Percentiles rank a stretch among this genome's conserved stretches.
Evolutionary conservation across 2,888 invertebrate genomes (phyloP).

Genomic region (Autographa gamma): DNA sequence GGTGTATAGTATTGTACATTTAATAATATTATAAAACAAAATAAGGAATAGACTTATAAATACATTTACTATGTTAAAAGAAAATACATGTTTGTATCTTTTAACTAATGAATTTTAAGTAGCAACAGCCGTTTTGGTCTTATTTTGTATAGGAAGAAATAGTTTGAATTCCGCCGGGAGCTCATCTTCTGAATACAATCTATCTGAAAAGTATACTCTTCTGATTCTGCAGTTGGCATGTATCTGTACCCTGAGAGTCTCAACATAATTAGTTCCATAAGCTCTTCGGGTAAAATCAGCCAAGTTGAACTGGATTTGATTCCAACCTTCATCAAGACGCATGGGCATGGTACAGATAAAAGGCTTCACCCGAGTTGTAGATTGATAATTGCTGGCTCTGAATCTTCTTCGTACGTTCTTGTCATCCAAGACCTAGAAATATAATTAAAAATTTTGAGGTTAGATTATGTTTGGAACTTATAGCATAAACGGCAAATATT

Average conservation of each 20-base stretch:
- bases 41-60: conserved; percentile 77
- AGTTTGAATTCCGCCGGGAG: conserved; percentile 98
- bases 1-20: conserved; percentile 65
- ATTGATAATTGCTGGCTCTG: conserved; percentile 98
- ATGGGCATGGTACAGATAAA: conserved; percentile 99
- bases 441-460: conserved; percentile 61
- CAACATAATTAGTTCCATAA: conserved; percentile 98
- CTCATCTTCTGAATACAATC: conserved; percentile 98
- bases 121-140: conserved; percentile 88
- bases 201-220: conserved; percentile 96
- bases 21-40: conserved; percentile 60
- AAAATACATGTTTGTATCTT: conserved; percentile 52
- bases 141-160: conserved; percentile 97
- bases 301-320: conserved; percentile 98
- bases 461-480: conserved; percentile 44
- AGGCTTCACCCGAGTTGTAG: conserved; percentile 97
- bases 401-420: conserved; percentile 96
- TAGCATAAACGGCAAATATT: conserved; percentile 24
- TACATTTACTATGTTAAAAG: conserved; percentile 74
- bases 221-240: conserved; percentile 98
- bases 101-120: conserved; percentile 72
- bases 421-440: conserved; percentile 95
- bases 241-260: conserved; percentile 96
- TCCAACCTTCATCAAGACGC: conserved; percentile 98
- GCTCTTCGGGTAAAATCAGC: conserved; percentile 97